Conservation (phyloP, 2,113 vertebrate genomes). For the Pachycephala philippinensis region DNA sequence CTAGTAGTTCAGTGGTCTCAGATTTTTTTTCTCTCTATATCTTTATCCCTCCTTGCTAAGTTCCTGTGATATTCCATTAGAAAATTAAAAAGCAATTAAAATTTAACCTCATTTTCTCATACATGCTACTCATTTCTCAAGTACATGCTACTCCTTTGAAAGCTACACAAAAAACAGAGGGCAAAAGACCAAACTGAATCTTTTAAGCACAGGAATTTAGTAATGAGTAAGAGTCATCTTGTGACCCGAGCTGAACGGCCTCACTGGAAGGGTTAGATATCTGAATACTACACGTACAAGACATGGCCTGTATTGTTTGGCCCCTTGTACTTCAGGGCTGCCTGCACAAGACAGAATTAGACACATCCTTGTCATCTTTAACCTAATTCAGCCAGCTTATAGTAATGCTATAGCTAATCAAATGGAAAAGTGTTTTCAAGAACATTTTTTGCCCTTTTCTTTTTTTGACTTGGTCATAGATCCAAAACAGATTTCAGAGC, state of each 20-base stretch:
- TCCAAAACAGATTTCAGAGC: background rate
- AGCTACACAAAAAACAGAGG: background rate
- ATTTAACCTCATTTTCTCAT: background rate
- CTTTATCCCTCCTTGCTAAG: background rate
- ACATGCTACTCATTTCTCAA: background rate
- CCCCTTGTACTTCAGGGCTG: background rate
- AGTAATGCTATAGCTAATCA: background rate
- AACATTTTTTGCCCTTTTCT: background rate
- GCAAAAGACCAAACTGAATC: background rate
- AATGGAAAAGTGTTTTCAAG: background rate
- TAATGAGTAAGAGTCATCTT: background rate
- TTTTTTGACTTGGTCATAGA: background rate
- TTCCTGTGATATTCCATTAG: background rate
- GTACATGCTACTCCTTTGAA: background rate
- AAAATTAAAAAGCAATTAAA: background rate
- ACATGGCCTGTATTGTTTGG: background rate
- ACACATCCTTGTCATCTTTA: background rate
- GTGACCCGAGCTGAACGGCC: background rate
- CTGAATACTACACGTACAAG: background rate
- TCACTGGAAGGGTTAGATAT: background rate
- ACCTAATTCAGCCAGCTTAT: background rate
- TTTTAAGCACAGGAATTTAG: background rate
- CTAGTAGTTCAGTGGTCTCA: background rate
- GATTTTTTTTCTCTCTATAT: background rate
- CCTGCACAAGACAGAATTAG: background rate